Percentiles rank a stretch among this genome's conserved stretches.
Conservation (phyloP, 1,140 invertebrate species). For the Bradysia coprophila region DNA sequence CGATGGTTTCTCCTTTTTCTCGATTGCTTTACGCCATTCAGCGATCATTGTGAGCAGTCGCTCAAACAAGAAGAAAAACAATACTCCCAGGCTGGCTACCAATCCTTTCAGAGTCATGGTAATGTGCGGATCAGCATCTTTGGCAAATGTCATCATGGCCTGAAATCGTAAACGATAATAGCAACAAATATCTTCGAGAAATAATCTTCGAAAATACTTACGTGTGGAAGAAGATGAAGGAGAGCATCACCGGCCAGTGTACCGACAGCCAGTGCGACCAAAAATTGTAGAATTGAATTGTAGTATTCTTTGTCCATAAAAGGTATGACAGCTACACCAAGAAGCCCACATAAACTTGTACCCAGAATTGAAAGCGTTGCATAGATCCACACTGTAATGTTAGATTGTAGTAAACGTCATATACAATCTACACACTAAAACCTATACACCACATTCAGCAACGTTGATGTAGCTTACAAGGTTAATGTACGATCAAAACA, state of each 20-base stretch:
- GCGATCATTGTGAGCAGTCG: slow-evolving; percentile 59
- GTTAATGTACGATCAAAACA: too few relatives aligned
- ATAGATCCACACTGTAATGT: slow-evolving; percentile 57
- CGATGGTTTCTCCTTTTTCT: slow-evolving; percentile 35
- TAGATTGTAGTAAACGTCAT: slow-evolving; percentile 23
- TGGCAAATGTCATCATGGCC: slow-evolving; percentile 27
- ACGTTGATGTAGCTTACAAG: too few relatives aligned
- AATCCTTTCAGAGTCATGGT: slow-evolving; percentile 67
- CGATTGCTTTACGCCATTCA: slow-evolving; percentile 53
- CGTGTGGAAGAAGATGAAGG: slow-evolving; percentile 83
- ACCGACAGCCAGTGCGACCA: slow-evolving; percentile 81
- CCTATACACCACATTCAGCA: too few relatives aligned
- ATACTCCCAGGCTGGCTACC: slow-evolving; percentile 59
- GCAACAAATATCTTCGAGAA: too few relatives aligned
- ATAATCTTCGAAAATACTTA: slow-evolving; percentile 31
- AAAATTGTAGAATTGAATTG: slow-evolving; percentile 74
- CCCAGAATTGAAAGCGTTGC: slow-evolving; percentile 58
- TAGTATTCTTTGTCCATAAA: slow-evolving; percentile 81
- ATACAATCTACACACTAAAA: too few relatives aligned
- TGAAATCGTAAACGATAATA: slow-evolving; percentile 18
- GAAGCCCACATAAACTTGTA: slow-evolving; percentile 66
- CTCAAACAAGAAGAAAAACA: slow-evolving; percentile 76
- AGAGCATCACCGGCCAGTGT: slow-evolving; percentile 82
- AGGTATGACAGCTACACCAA: slow-evolving; percentile 71
- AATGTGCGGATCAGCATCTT: slow-evolving; percentile 29